Conservation (phyloP, 2,888 invertebrate species). For the Ditula angustiorana region DNA sequence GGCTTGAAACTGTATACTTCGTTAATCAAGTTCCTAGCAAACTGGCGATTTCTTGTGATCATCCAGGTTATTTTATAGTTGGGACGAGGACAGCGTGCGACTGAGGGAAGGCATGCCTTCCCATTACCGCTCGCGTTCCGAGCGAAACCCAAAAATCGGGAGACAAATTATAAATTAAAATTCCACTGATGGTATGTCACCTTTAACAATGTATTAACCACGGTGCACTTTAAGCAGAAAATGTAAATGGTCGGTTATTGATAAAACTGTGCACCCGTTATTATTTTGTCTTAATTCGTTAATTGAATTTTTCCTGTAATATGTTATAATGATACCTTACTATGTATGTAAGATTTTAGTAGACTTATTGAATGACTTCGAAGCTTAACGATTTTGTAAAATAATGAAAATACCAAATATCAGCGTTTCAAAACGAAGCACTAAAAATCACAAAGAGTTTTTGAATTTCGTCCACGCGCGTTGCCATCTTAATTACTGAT, state of each 20-base stretch:
- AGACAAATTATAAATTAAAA: constrained; percentile 78
- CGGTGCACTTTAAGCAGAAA: neutral
- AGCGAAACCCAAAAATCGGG: constrained; percentile 65
- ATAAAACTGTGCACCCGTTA: neutral
- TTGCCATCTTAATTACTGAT: constrained; percentile 71
- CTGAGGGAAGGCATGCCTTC: constrained; percentile 65
- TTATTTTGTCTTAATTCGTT: neutral
- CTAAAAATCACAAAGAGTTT: neutral
- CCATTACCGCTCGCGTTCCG: constrained; percentile 70
- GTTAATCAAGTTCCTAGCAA: constrained; percentile 42
- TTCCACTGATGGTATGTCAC: constrained; percentile 54
- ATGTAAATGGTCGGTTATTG: neutral
- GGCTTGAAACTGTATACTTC: constrained; percentile 49
- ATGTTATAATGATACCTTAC: too few species aligned
- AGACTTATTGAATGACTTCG: too few species aligned
- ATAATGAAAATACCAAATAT: too few species aligned
- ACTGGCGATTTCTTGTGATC: constrained; percentile 51
- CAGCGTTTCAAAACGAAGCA: neutral
- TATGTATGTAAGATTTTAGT: too few species aligned
- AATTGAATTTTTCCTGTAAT: too few species aligned
- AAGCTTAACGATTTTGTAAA: too few species aligned
- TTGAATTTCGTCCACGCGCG: constrained; percentile 46
- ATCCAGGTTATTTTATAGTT: constrained; percentile 60
- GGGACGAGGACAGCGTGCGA: constrained; percentile 68
- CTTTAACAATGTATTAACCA: constrained; percentile 25